Conservation (phyloP, 2,797 vertebrate genomes). For the Distichodus sexfasciatus region DNA sequence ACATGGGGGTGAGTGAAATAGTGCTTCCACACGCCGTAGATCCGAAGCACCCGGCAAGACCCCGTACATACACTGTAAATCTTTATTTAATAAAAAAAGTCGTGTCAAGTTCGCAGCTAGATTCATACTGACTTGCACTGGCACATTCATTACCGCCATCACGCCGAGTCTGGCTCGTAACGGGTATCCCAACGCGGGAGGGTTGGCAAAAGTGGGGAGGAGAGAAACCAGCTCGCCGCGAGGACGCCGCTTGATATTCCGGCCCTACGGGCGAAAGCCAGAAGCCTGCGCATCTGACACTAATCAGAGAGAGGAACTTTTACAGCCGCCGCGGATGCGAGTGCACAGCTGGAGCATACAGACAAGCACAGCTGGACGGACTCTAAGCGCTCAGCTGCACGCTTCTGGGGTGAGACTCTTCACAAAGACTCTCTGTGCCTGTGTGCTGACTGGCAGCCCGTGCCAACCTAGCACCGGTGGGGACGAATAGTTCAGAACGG, state of each 20-base stretch:
- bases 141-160: conserved; percentile 33
- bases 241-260: conserved; percentile 13
- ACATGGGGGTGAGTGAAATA: conserved; percentile 27
- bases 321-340: background rate
- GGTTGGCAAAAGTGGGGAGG: conserved; percentile 3
- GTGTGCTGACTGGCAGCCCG: background rate
- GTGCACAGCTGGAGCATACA: conserved; percentile 11
- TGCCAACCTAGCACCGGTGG: conserved; percentile 9
- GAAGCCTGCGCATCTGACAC: conserved; percentile 14
- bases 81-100: conserved; percentile 28
- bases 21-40: conserved; percentile 11
- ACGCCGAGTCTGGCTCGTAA: conserved; percentile 26
- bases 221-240: background rate
- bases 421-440: conserved; percentile 27
- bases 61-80: conserved; percentile 19
- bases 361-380: conserved; percentile 27
- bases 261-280: background rate
- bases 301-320: conserved; percentile 18
- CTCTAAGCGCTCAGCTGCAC: conserved; percentile 13
- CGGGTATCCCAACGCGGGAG: background rate
- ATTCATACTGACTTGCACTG: conserved; percentile 38
- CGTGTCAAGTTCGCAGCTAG: conserved; percentile 33
- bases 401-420: background rate
- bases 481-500: conserved; percentile 3
- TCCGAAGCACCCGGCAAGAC: conserved; percentile 7